Base-by-base conservation (phyloP, 2,888 invertebrate genomes). In the Polydrusus pterygomalis region DNA sequence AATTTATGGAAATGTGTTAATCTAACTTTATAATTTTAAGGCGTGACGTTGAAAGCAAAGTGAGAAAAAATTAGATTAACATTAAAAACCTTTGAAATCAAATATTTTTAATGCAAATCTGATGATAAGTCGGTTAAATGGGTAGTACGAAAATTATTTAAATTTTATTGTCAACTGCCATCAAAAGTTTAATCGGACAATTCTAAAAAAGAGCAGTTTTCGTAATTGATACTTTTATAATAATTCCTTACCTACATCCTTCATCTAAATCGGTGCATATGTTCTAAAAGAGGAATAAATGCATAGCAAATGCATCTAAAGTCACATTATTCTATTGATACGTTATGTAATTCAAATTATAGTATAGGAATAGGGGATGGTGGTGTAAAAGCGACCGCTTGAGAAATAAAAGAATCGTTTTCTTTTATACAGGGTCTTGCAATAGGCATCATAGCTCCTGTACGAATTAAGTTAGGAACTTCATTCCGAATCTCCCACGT, bases 221-320 rank as follows among this genome's bases (percentile, higher is more conserved):
- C 63, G 81, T 80, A 82, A 82, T 81, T 77, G 82, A 82, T 82
- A 82, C 81, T 80, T 80, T 79, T 71, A 76, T 78, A 58, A 77
- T 43, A 71, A 20, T 54, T 63, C n/a, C 51, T 69, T 68, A 43
- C 47, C 67, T 71, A 54, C 51, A 51, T 62, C 72, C 74, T 65
- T 74, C 77, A 74, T 79, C 68, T 70, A 78, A 79, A 63, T 70
- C 75, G 72, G 49, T 70, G 74, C 83, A 83, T 83, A 81, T 84
- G 84, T 82, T 81, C 79, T 77, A 56, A 77, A 78, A 81, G 81
- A 79, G 64, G 83, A 81, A 84, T 84, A 83, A 79, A 85, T 86
- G 84, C 83, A 86, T 85, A 85, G 70, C 67, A 81, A 84, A 85
- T 84, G 80, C 74, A 68, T 54, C 75, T 79, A 81, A 85, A 85